Percentiles rank a stretch among this genome's conserved stretches.
These are phyloP conservation scores for Sternarchorhynchus goeldii DNA, from an alignment of 2,797 vertebrate genomes.

Conservation along the genomic window DNA sequence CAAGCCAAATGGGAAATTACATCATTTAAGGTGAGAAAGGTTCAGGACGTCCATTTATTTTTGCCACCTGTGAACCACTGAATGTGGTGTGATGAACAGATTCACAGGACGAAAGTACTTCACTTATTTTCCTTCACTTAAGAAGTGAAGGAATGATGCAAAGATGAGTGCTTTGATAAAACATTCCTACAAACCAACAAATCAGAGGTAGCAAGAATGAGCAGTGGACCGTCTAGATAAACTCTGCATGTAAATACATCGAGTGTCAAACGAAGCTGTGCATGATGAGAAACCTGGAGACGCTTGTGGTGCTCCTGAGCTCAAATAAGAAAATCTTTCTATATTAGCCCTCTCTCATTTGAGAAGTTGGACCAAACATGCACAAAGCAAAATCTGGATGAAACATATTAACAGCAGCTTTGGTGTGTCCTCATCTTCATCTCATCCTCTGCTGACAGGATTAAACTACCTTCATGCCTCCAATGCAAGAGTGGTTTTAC, in stretches of 20 bases:
- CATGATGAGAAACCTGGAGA: neutral
- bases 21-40: neutral
- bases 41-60: constrained; percentile 10
- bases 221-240: neutral
- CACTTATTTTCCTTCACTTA: constrained; percentile 20
- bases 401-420: too few relatives aligned
- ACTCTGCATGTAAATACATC: neutral
- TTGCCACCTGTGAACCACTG: neutral
- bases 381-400: too few relatives aligned
- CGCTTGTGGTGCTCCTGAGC: too few relatives aligned
- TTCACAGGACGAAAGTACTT: constrained; percentile 21
- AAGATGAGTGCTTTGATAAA: constrained; percentile 34
- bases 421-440: too few relatives aligned
- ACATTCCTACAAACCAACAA: constrained; percentile 40
- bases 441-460: too few relatives aligned
- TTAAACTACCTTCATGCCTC: too few relatives aligned
- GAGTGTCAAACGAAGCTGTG: neutral
- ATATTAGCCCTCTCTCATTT: too few relatives aligned
- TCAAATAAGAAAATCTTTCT: too few relatives aligned
- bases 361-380: too few relatives aligned
- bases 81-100: neutral
- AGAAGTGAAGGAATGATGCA: constrained; percentile 41
- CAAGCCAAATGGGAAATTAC: neutral
- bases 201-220: neutral
- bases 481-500: too few relatives aligned